Percentiles rank a stretch among this genome's conserved stretches.
These are phyloP conservation scores for Stenichneumon culpator DNA, from an alignment of 2,888 invertebrate species.

Conservation along the genomic window DNA sequence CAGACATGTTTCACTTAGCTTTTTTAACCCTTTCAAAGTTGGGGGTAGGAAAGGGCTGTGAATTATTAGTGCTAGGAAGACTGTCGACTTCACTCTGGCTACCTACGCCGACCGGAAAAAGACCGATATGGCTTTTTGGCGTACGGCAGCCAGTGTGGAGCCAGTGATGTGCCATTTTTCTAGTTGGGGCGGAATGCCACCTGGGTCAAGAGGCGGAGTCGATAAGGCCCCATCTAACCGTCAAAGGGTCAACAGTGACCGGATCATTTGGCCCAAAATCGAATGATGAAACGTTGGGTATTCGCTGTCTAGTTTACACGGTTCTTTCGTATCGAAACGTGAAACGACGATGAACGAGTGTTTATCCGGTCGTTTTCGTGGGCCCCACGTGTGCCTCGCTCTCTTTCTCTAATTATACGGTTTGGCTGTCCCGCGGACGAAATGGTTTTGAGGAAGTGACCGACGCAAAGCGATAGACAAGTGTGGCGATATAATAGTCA, in stretches of 20 bases:
- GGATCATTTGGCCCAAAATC: not conserved
- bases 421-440: slow-evolving; percentile 45
- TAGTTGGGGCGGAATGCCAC: too few species aligned
- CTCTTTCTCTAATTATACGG: slow-evolving; percentile 64
- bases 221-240: too few species aligned
- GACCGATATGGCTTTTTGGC: too few species aligned
- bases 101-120: too few species aligned
- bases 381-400: slow-evolving; percentile 23
- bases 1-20: slow-evolving; percentile 75
- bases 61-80: too few species aligned
- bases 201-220: too few species aligned
- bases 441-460: slow-evolving; percentile 59
- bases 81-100: too few species aligned
- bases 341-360: slow-evolving; percentile 43
- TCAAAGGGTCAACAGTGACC: not conserved
- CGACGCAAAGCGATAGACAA: slow-evolving; percentile 40
- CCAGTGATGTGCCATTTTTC: too few species aligned
- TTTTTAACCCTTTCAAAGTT: slow-evolving; percentile 13
- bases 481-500: slow-evolving; percentile 21
- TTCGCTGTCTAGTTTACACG: slow-evolving; percentile 31
- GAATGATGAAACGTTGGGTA: slow-evolving; percentile 41
- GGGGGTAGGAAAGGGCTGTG: not conserved
- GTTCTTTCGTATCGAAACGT: slow-evolving; percentile 25
- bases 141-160: too few species aligned
- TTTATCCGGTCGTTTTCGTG: slow-evolving; percentile 46